Evolutionary conservation across 2,888 invertebrate genomes (phyloP), one percentile per base, ranked within the genome.

Genomic region (Hirtodrosophila cameraria): DNA sequence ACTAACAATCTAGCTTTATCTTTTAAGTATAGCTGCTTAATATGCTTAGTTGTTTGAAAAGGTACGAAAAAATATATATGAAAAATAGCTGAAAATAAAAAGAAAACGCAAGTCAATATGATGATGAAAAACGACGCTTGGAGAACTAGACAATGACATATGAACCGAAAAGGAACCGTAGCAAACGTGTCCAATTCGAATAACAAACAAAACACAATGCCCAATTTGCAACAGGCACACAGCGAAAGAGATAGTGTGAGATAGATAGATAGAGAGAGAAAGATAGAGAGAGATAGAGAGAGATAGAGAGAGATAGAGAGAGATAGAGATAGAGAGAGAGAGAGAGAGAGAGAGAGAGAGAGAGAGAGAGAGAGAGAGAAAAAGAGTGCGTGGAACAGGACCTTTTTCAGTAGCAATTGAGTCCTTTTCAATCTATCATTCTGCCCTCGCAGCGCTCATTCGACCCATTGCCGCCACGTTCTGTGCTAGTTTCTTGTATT

Each of bases 401-500:
- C 61, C 20, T 30, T 46, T 35, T 41, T 55, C 41, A 54, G 64
- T 39, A 31, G 38, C 38, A 27, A 15, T 30, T 42, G 11, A 42
- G 43, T 42, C 39, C 58, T 58, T 57, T 78, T 77, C 82, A 86
- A 79, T 79, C 87, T 79, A 86, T 84, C 78, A 86, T 85, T 57
- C 85, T 59, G 55, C 78, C 78, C 78, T 79, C 78, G 78, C 78
- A 64, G 16, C 57, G 43, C 67, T 43, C 45, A 49, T 64, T 25
- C 75, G 31, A 49, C 46, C 64, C 64, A 36, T 58, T 52, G 59
- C 64, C 65, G 55, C 61, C 82, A 74, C 63, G 80, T 66, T 64
- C 50, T 87, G 87, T 62, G 79, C 80, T 80, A 87, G 80, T 80
- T 80, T 80, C 86, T 80, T 82, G 79, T 87, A 80, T 80, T 80